Conservation (phyloP, 2,888 invertebrate genomes). For the Cactoblastis cactorum region DNA sequence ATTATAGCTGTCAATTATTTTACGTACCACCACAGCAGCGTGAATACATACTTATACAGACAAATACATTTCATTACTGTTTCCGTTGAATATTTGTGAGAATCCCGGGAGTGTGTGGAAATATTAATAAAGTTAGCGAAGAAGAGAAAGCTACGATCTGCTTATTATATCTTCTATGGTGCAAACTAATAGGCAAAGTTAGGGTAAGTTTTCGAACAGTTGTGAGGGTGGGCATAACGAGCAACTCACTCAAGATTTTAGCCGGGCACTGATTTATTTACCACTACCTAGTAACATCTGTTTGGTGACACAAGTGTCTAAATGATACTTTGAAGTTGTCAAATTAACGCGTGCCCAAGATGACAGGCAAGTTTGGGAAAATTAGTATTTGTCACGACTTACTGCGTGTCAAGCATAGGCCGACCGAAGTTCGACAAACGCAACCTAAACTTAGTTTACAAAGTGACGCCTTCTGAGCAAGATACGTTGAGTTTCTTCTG, state of each 20-base stretch:
- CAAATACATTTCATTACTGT: constrained; percentile 1
- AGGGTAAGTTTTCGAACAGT: constrained; percentile 40
- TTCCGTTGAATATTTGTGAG: constrained; percentile 3
- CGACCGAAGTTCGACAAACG: not conserved
- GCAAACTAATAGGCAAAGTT: constrained; percentile 45
- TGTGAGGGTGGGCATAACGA: constrained; percentile 49
- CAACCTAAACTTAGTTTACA: too few species aligned
- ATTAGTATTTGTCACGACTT: constrained; percentile 28
- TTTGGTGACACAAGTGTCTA: constrained; percentile 53
- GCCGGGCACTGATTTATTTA: constrained; percentile 59
- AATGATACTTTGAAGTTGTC: constrained; percentile 72
- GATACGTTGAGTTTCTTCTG: too few species aligned
- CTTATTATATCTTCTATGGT: constrained; percentile 31
- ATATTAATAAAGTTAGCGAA: constrained; percentile 15
- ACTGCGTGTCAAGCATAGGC: not conserved
- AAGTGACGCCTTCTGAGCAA: too few species aligned
- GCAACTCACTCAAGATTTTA: constrained; percentile 58
- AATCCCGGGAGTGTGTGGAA: constrained; percentile 4
- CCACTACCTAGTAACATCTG: constrained; percentile 58
- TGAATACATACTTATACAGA: too few species aligned
- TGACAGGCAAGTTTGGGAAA: constrained; percentile 29
- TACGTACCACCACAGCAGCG: not conserved
- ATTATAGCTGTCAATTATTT: not conserved
- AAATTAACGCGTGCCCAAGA: constrained; percentile 61
- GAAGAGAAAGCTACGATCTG: constrained; percentile 23